phyloP scores from a whole-genome alignment of 2,888 invertebrate species.

The Clanis bilineata region DNA sequence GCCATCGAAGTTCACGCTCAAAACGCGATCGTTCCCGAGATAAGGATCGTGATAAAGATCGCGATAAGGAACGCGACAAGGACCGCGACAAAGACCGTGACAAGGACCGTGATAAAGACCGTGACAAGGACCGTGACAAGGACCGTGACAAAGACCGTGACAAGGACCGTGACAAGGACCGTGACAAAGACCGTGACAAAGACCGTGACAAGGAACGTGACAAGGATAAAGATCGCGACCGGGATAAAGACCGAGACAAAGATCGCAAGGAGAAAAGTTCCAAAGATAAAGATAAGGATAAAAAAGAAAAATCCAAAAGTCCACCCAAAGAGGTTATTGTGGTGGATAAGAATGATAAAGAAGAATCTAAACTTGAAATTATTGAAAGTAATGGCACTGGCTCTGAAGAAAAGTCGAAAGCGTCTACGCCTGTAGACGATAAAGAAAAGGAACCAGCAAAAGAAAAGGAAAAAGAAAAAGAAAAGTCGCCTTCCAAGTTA shows the following conservation, averaged over 20 bases:
- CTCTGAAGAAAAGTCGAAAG: constrained; percentile 57
- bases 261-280: constrained; percentile 57
- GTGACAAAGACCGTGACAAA: constrained; percentile 44
- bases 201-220: constrained; percentile 39
- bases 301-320: constrained; percentile 62
- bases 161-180: constrained; percentile 44
- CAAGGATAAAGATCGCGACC: constrained; percentile 46
- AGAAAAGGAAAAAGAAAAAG: constrained; percentile 53
- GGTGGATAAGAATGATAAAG: constrained; percentile 52
- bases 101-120: constrained; percentile 44
- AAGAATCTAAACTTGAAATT: constrained; percentile 52
- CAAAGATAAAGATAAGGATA: constrained; percentile 44
- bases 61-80: constrained; percentile 48
- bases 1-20: constrained; percentile 80
- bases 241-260: constrained; percentile 31
- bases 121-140: constrained; percentile 46
- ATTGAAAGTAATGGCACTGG: constrained; percentile 60
- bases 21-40: constrained; percentile 74
- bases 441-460: constrained; percentile 46
- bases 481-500: constrained; percentile 56
- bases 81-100: constrained; percentile 59
- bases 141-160: constrained; percentile 29
- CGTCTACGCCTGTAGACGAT: constrained; percentile 57
- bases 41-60: constrained; percentile 53
- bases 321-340: constrained; percentile 51